phyloP scores from a whole-genome alignment of 2,888 invertebrate genomes.

The Acleris holmiana region DNA sequence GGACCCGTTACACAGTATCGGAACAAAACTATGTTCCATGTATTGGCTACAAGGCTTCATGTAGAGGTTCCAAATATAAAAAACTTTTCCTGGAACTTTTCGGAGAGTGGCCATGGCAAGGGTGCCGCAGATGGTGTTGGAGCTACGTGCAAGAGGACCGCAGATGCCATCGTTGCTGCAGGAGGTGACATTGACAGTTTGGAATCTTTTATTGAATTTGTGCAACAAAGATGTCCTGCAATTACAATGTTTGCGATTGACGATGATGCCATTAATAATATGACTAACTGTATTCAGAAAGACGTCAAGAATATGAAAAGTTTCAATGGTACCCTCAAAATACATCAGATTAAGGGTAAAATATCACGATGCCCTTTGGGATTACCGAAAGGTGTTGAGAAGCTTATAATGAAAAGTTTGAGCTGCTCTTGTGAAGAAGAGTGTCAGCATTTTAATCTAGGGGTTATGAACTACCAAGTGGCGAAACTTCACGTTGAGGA shows the following conservation, averaged over 20 bases:
- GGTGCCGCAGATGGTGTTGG: constrained; percentile 51
- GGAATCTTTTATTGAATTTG: too few relatives aligned
- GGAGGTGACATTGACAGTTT: too few relatives aligned
- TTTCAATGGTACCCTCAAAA: neutral
- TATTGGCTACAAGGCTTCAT: constrained; percentile 40
- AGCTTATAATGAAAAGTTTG: constrained; percentile 40
- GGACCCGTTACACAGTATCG: constrained; percentile 49
- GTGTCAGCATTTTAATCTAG: constrained; percentile 39
- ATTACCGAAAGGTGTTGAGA: constrained; percentile 50
- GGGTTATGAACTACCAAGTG: neutral
- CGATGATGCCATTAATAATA: too few relatives aligned
- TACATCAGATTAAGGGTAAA: constrained; percentile 48
- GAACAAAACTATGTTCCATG: constrained; percentile 58
- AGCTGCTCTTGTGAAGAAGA: constrained; percentile 34
- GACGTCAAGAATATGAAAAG: too few relatives aligned
- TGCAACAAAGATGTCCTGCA: too few relatives aligned
- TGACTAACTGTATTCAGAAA: too few relatives aligned
- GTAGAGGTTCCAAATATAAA: neutral
- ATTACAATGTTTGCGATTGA: too few relatives aligned
- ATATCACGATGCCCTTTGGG: constrained; percentile 54
- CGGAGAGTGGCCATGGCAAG: neutral
- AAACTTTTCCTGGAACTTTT: constrained; percentile 51
- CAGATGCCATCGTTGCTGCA: constrained; percentile 40
- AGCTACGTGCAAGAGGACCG: constrained; percentile 49
- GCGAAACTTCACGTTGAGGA: too few relatives aligned